Evolutionary conservation across 2,113 vertebrate genomes (phyloP).

Genomic region (Pyrgilauda ruficollis): DNA sequence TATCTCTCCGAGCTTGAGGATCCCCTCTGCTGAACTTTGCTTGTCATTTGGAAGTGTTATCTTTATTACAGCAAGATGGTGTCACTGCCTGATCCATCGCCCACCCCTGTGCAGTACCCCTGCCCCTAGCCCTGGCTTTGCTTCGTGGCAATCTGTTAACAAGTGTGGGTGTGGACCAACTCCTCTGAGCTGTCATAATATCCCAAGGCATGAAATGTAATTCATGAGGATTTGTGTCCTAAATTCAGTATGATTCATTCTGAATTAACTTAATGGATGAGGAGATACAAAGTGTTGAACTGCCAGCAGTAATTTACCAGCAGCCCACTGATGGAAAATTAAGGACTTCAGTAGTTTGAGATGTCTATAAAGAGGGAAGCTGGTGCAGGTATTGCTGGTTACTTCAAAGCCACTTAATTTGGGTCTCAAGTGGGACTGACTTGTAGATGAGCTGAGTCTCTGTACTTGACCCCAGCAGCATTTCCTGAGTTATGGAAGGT

Average conservation of each 20-base stretch:
- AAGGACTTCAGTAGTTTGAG: neutral
- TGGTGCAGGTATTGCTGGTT: neutral
- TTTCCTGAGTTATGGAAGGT: neutral
- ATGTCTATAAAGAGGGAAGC: neutral
- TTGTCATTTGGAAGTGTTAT: neutral
- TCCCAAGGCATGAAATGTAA: neutral
- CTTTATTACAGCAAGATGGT: neutral
- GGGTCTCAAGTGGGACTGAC: neutral
- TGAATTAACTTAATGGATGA: neutral
- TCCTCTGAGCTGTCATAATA: neutral
- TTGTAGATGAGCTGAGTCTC: neutral
- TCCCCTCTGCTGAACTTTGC: neutral
- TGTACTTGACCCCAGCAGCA: neutral
- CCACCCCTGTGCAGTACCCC: neutral
- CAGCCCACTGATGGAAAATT: neutral
- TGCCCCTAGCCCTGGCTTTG: neutral
- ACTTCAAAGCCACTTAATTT: neutral
- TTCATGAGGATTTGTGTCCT: neutral
- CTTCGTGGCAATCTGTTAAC: neutral
- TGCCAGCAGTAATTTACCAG: neutral
- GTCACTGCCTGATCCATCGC: neutral
- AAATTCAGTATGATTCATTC: neutral
- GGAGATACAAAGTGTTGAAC: neutral
- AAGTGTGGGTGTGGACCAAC: neutral
- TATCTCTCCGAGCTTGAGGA: neutral